Conservation (phyloP, 2,797 vertebrate genomes). For the Ptychadena robeensis region DNA sequence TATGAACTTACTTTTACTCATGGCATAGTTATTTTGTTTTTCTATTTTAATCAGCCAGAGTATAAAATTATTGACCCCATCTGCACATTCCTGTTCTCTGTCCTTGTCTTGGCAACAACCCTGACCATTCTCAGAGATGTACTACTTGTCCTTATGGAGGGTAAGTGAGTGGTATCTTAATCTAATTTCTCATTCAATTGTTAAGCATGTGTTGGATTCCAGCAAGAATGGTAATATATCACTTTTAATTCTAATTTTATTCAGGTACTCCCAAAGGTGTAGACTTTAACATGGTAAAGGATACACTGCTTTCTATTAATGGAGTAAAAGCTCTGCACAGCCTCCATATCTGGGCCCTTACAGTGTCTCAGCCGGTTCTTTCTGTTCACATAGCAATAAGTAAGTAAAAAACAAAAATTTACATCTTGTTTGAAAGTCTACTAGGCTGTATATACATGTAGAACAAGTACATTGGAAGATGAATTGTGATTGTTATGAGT, state of each 20-base stretch:
- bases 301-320: conserved; percentile 72
- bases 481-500: too few species aligned
- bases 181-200: not conserved
- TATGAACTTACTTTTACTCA: too few species aligned
- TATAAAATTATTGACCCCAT: conserved; percentile 78
- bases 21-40: not conserved
- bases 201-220: not conserved
- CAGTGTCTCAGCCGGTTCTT: conserved; percentile 73
- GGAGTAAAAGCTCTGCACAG: conserved; percentile 80
- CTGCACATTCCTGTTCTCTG: conserved; percentile 81
- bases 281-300: conserved; percentile 75
- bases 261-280: conserved; percentile 77
- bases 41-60: conserved; percentile 70
- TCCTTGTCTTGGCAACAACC: conserved; percentile 77
- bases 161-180: conserved; percentile 62
- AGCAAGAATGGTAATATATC: not conserved
- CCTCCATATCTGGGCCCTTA: conserved; percentile 81
- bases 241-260: not conserved
- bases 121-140: conserved; percentile 78
- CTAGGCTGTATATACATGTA: too few species aligned
- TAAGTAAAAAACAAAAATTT: too few species aligned
- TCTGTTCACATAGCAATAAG: conserved; percentile 79
- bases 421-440: too few species aligned
- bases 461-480: too few species aligned
- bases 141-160: conserved; percentile 79